Base-by-base conservation (phyloP, 2,113 vertebrate species). In the Noturus placidus region DNA sequence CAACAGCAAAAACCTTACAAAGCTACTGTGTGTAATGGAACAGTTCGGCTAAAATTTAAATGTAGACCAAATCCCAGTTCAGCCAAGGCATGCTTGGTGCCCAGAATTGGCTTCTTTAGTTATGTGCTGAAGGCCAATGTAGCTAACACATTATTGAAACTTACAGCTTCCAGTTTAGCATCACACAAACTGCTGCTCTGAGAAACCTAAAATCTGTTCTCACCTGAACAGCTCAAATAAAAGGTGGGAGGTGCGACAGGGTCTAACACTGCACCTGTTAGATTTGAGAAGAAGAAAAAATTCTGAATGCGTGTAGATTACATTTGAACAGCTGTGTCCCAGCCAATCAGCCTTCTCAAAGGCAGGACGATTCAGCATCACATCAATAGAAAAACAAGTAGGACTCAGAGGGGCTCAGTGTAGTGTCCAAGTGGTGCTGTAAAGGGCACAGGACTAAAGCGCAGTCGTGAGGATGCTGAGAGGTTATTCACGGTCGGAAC, bases 331-430 rank as follows among this genome's bases (percentile, higher is more conserved):
- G 72, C 76, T 22, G 67, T 35, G 61, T 80, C 22, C 61, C 72
- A 57, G 33, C 87, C 87, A 88, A 84, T 84, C 83, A 52, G 78
- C 20, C 10, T 38, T 67, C 50, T 61, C 5, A 1, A n/a, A 80
- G 33, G 87, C 67, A 67, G 72, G 72, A 84, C 46, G 25, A 54
- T 67, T 38, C 30, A n/a, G 42, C 78, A 11, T 79, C 81, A 67
- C 81, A 42, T 84, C 63, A 10, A 81, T 76, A 82, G 25, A 77
- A 54, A 86, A 88, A 74, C 56, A 46, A 25, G 78, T 0, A 35
- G 67, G 30, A 65, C 67, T 76, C 57, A 67, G 74, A 50, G n/a
- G 61, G 38, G 50, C 70, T 54, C 38, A 46, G 14, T n/a, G 54
- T 81, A 56, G 86, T 56, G 42, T 6, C 22, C 57, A 11, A 61